Percentiles rank a stretch among this genome's conserved stretches.
Evolutionary conservation across 2,113 vertebrate genomes (phyloP).

Genomic region (Odocoileus virginianus): DNA sequence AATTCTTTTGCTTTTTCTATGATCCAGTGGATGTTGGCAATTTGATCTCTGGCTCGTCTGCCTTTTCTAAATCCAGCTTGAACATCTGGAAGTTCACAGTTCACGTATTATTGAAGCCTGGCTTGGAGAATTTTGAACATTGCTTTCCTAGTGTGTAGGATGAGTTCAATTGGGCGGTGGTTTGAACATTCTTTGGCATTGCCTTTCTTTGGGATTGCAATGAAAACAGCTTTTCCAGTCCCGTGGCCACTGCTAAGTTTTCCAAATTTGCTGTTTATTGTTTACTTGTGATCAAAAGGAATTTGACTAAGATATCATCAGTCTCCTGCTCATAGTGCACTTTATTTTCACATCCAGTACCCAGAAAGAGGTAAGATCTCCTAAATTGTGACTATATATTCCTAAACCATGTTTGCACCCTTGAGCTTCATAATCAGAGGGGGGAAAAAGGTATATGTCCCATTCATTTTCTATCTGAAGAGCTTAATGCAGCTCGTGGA

Average conservation of each 20-base stretch:
- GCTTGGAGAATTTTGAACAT: no score
- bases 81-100: no score
- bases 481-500: background rate
- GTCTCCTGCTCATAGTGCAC: background rate
- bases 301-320: background rate
- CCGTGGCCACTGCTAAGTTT: no score
- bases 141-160: no score
- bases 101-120: no score
- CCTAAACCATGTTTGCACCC: background rate
- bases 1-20: no score
- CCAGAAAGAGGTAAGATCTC: background rate
- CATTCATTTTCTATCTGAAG: background rate
- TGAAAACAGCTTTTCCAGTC: no score
- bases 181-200: no score
- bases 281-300: background rate
- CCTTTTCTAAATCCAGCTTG: no score
- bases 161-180: rapidly evolving
- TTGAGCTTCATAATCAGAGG: background rate
- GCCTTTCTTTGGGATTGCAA: no score
- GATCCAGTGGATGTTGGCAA: no score
- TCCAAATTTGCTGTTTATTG: background rate
- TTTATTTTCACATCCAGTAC: background rate
- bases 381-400: background rate
- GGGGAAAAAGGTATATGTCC: background rate
- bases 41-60: no score